Base-by-base conservation (phyloP, 2,113 vertebrate species). In the Silurus glanis region DNA sequence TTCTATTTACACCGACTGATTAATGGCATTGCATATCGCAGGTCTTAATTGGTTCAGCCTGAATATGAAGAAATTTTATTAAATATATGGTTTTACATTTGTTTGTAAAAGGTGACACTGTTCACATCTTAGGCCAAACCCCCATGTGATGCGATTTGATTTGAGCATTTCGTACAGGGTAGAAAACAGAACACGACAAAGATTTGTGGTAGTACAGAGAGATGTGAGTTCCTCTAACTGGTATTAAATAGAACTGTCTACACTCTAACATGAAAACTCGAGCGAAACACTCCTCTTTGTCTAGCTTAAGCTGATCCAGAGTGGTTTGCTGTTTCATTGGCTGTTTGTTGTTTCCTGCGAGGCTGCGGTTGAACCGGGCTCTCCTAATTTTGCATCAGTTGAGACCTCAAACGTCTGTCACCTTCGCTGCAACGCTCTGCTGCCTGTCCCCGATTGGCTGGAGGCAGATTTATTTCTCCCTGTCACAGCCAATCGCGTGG, bases 401-500 rank as follows among this genome's bases (percentile, higher is more conserved):
- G 93, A 93, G 94, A 69, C 92, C 93, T 62, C 88, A 81, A 89
- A 89, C 91, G 92, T 94, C 94, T 88, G 90, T 95, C 93, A 93
- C 91, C 90, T 92, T 90, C 88, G 91, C 91, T 90, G 92, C 94
- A 93, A 93, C 85, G 95, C 94, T 94, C 92, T 49, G 91, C 87
- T 95, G 94, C 94, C 93, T 91, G 87, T 90, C 80, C 91, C 90
- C 94, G 93, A 93, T 94, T 94, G 96, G 96, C 94, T 89, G 58
- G 94, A 93, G 92, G 91, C 93, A 95, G 95, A 96, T 96, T 96
- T 96, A 95, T 96, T 94, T 95, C 93, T 62, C 92, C 88, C 92
- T 95, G 96, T 96, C 96, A 95, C 87, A 91, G 94, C 96, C 95
- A 94, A 95, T 95, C 92, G 96, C 91, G 90, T 94, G 87, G 89